Conservation (phyloP, 1,140 invertebrate species). For the Calycopis cecrops region DNA sequence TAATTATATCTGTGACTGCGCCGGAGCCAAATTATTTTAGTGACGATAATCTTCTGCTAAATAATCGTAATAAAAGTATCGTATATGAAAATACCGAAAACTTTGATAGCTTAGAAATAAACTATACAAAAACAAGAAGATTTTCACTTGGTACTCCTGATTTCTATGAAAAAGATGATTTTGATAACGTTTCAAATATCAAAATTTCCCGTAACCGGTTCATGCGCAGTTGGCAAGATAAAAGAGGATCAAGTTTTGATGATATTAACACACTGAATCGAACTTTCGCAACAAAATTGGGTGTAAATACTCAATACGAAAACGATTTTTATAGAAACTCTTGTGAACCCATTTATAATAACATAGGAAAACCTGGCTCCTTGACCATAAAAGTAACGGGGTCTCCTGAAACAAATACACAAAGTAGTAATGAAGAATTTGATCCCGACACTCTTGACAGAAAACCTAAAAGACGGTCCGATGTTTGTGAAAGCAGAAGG, state of each 20-base stretch:
- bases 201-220: conserved; percentile 36
- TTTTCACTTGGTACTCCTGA: conserved; percentile 59
- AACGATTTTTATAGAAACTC: conserved; percentile 61
- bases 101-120: conserved; percentile 84
- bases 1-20: conserved; percentile 62
- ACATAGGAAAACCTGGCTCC: conserved; percentile 78
- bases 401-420: conserved; percentile 69
- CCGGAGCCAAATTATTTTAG: conserved; percentile 53
- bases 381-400: conserved; percentile 84
- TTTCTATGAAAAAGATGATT: conserved; percentile 33
- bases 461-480: conserved; percentile 74
- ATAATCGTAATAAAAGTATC: conserved; percentile 33
- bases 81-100: conserved; percentile 62
- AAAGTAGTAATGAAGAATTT: conserved; percentile 77
- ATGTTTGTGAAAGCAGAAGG: conserved; percentile 42
- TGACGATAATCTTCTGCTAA: conserved; percentile 42
- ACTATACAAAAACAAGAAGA: conserved; percentile 53
- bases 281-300: conserved; percentile 26
- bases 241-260: conserved; percentile 35
- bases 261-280: conserved; percentile 25
- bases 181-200: conserved; percentile 25
- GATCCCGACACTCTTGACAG: conserved; percentile 89
- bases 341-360: conserved; percentile 69
- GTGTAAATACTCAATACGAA: conserved; percentile 14
- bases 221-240: conserved; percentile 58